These are phyloP conservation scores for Perodicticus potto DNA, from an alignment of 2,797 vertebrate species.

Conservation along the genomic window DNA sequence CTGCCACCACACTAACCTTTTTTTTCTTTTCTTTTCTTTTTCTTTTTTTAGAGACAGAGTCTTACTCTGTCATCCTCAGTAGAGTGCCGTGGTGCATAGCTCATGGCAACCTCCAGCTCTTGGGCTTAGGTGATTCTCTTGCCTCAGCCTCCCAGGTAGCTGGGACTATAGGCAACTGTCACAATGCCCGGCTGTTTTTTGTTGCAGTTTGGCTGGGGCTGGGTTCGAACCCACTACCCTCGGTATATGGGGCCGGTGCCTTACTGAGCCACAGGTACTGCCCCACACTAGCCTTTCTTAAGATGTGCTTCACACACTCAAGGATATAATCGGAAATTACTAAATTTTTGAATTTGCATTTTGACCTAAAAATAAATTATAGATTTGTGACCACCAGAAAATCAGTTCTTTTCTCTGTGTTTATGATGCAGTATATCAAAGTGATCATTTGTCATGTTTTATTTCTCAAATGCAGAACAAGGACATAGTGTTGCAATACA, in stretches of 20 bases:
- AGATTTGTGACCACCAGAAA: neutral
- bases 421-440: neutral
- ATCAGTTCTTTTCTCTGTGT: neutral
- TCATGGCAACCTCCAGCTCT: no score
- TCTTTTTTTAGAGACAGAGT: no score
- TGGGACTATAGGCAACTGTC: no score
- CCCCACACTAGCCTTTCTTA: neutral
- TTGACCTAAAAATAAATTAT: conserved; percentile 7
- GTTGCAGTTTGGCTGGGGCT: no score
- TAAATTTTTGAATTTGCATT: neutral
- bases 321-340: neutral
- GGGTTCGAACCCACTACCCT: no score
- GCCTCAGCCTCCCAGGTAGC: no score
- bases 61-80: no score
- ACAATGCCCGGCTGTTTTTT: no score
- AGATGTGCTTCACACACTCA: neutral
- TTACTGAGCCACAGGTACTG: no score
- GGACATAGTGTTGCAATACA: neutral
- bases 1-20: neutral
- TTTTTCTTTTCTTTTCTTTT: neutral
- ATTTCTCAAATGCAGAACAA: neutral
- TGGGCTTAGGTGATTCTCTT: no score
- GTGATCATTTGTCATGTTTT: neutral
- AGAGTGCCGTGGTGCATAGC: no score
- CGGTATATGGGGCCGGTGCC: no score